These are phyloP conservation scores for Stomatorhinus ivindoensis DNA, from an alignment of 2,113 vertebrate genomes.

Conservation along the genomic window DNA sequence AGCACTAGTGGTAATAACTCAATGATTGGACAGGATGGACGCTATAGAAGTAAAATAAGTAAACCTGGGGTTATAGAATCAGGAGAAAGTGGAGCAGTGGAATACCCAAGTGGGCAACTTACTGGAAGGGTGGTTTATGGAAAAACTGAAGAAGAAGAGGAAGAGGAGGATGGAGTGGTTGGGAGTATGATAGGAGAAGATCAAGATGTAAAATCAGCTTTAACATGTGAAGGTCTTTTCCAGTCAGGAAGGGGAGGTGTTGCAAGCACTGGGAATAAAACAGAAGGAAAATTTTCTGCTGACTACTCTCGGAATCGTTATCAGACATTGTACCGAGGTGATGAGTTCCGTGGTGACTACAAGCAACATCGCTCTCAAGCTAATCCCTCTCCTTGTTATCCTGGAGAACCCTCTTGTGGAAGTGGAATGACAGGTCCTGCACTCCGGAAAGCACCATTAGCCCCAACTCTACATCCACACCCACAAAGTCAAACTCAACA, in stretches of 20 bases:
- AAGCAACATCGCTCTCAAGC: constrained; percentile 69
- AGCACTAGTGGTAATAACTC: constrained; percentile 27
- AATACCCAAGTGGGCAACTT: constrained; percentile 51
- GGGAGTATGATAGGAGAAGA: constrained; percentile 57
- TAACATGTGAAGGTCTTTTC: constrained; percentile 60
- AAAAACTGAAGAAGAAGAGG: constrained; percentile 60
- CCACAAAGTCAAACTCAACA: constrained; percentile 65
- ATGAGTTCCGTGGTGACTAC: constrained; percentile 70
- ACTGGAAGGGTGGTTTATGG: constrained; percentile 58
- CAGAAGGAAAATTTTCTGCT: constrained; percentile 61
- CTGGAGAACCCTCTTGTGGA: constrained; percentile 64
- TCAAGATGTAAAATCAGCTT: constrained; percentile 53
- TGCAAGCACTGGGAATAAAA: constrained; percentile 62
- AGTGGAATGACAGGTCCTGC: constrained; percentile 64
- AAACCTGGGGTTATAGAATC: constrained; percentile 59
- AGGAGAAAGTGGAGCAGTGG: constrained; percentile 62
- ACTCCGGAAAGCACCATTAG: constrained; percentile 69
- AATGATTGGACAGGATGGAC: constrained; percentile 21
- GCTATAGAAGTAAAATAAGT: constrained; percentile 36
- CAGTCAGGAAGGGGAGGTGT: constrained; percentile 58
- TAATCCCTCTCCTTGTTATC: constrained; percentile 64
- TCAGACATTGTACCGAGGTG: constrained; percentile 48
- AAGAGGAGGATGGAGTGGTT: constrained; percentile 49
- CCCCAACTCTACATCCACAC: constrained; percentile 68
- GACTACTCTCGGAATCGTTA: constrained; percentile 52